Evolutionary conservation across 2,797 vertebrate genomes (phyloP).

Genomic region (Acrocephalus scirpaceus): DNA sequence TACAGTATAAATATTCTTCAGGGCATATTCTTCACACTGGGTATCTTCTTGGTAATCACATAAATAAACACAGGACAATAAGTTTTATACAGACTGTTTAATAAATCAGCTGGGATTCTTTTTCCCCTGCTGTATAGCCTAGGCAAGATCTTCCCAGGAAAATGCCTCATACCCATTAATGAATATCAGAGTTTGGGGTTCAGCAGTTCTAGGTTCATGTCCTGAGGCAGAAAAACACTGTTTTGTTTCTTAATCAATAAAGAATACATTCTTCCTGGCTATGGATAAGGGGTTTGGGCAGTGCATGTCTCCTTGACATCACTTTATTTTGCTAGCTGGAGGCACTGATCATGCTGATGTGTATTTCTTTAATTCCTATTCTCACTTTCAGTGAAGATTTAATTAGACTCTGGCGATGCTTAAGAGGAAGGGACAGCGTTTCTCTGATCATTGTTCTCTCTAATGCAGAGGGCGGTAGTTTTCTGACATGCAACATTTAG

Average conservation of each 20-base stretch:
- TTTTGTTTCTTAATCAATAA: background rate
- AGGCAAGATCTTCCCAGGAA: background rate
- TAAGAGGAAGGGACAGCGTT: background rate
- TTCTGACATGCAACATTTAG: constrained; percentile 16
- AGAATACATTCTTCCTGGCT: background rate
- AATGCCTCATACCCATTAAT: background rate
- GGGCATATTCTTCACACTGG: background rate
- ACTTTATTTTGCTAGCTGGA: background rate
- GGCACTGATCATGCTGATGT: background rate
- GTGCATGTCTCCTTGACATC: background rate
- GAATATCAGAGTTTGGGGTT: background rate
- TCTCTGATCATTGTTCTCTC: background rate
- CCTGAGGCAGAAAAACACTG: background rate
- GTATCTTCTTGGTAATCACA: background rate
- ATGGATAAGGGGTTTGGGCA: background rate
- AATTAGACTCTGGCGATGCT: background rate
- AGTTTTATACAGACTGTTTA: background rate
- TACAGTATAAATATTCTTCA: background rate
- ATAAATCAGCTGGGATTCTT: background rate
- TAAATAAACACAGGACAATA: background rate
- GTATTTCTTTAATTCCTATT: constrained; percentile 21
- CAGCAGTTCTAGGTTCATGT: background rate
- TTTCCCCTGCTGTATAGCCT: background rate
- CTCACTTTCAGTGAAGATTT: constrained; percentile 12
- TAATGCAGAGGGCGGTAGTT: constrained; percentile 17